Evolutionary conservation across 1,140 invertebrate genomes (phyloP), one percentile per base, ranked within the genome.

Genomic region (Danaus plexippus): DNA sequence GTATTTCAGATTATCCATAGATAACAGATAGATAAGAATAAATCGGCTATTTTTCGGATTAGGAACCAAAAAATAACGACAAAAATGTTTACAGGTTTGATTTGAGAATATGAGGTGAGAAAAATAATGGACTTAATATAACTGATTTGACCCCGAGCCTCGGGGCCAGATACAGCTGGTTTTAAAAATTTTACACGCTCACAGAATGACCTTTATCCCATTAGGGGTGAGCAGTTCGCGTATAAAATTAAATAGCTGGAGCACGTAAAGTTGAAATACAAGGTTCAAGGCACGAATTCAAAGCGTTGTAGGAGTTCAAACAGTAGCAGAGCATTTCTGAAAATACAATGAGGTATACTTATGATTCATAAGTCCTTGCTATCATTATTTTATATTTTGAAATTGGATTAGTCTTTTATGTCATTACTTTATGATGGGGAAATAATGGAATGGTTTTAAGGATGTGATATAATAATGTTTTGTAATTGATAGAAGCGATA

Each of bases 231-330:
- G 70, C 65, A 65, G 60, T 66, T 46, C 44, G 60, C 54, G 54
- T 67, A 57, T 64, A 67, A 67, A 67, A 67, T 67, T 67, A 67
- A 65, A 67, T 69, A 71, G 63, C 63, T 59, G 61, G 61, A 53
- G 44, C 56, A 55, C 47, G 53, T 59, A 60, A 65, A 64, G 58
- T 52, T 47, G 41, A 63, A 51, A 55, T 46, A 18, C 45, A 9
- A 56, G 57, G 57, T 49, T 1, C 22, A 54, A 62, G 22, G 22
- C 22, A 32, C 2, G 22, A 32, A 32, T 4, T 6, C 22, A 32
- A 6, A 32, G 22, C 22, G 22, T 32, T 2, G 22, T 32, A 2
- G 22, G 2, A 32, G 22, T 32, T 32, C 22, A 32, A 32, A 32
- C 2, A 32, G 22, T 32, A 32, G 22, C 7, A 32, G 7, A 32